Base-by-base conservation (phyloP, 2,888 invertebrate genomes). In the Ophioninae sp. region DNA sequence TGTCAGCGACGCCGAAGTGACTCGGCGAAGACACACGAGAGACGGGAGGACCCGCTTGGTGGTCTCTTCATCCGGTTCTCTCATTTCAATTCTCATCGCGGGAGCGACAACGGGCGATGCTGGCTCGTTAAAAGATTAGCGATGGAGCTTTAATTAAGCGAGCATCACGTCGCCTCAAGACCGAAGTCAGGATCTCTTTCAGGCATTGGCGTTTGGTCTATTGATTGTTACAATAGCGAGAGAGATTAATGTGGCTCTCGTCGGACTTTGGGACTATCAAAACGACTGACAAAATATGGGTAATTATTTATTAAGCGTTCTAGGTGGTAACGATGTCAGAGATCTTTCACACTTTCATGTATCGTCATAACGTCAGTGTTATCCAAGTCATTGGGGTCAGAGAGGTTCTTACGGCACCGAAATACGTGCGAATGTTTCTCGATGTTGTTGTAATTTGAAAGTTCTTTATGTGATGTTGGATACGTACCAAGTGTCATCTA, bases 111-210 rank as follows among this genome's bases (percentile, higher is more conserved):
- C 79, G 56, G 77, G 72, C 82, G 76, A 76, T 76, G 51, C 51
- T 64, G 71, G 74, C 74, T 87, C 85, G 85, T 86, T 87, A 86
- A 83, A 82, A 80, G 84, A 87, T 87, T 84, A 84, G 86, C 82
- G 64, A 76, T 73, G 85, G 61, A 83, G 85, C 74, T 83, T 83
- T 85, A 86, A 85, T 86, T 85, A 83, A 80, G 79, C 83, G 85
- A 80, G 68, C 78, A 85, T 51, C 74, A 72, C 20, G 79, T 81
- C 83, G 67, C 63, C 61, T 64, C 58, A 41, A 51, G 59, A 64
- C 68, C 22, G 39, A 39, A 61, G 72, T 64, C 58, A 39, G 39
- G 22, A 73, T 79, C 79, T 84, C 56, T 39, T 61, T 74, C 68
- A n/a, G 67, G 58, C 63, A 76, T 84, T 20, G 63, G 17, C 68